A percentile compares a stretch with the other conserved stretches of the same genome.
Evolutionary conservation across 2,113 vertebrate genomes (phyloP).

Genomic region (Macquaria australasica): DNA sequence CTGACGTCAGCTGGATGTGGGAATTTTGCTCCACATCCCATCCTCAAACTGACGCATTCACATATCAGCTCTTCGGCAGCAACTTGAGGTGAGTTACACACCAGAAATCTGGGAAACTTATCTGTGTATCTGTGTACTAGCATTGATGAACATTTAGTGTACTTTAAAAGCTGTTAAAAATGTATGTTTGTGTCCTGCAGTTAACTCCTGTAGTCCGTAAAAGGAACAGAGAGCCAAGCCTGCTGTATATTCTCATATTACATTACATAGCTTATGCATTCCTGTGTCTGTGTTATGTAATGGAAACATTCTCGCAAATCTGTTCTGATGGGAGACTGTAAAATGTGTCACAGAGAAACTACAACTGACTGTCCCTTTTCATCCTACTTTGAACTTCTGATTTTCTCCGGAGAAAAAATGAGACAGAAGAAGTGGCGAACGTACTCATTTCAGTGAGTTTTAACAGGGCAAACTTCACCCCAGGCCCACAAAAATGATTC

Average conservation of each 20-base stretch:
- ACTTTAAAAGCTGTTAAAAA: not conserved
- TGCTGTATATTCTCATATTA: slow-evolving; percentile 51
- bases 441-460: not conserved
- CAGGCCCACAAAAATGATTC: not conserved
- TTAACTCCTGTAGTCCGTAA: not conserved
- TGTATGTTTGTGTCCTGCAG: slow-evolving; percentile 1
- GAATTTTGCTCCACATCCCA: slow-evolving; percentile 67
- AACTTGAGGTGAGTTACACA: slow-evolving; percentile 59
- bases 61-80: slow-evolving; percentile 56
- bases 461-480: not conserved
- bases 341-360: not conserved
- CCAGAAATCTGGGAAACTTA: not conserved
- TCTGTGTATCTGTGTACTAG: not conserved
- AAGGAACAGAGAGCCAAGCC: not conserved
- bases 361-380: not conserved
- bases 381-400: too few species aligned
- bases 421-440: too few species aligned
- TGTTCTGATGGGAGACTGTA: slow-evolving; percentile 3
- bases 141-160: not conserved
- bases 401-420: not conserved
- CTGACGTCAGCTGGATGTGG: slow-evolving; percentile 78
- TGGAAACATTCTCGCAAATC: slow-evolving; percentile 19
- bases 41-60: slow-evolving; percentile 61
- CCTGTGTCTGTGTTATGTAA: slow-evolving; percentile 70
- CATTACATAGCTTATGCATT: slow-evolving; percentile 62